Evolutionary conservation across 2,888 invertebrate species (phyloP).

Genomic region (Sipha maydis): DNA sequence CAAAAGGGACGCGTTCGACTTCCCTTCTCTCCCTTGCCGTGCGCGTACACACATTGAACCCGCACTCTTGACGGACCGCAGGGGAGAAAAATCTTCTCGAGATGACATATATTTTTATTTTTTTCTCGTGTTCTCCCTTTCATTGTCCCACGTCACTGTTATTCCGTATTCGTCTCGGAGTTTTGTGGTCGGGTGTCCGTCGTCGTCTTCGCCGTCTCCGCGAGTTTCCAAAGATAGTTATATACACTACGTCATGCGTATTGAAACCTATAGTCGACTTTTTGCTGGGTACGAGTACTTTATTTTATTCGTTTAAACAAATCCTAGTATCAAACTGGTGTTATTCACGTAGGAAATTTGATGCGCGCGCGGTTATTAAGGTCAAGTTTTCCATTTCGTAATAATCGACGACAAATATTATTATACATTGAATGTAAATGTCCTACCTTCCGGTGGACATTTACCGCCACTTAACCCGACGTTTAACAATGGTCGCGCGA

Average conservation of each 20-base stretch:
- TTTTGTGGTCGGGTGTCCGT: not conserved
- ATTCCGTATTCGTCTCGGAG: not conserved
- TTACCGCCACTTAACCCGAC: not conserved
- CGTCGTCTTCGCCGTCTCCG: not conserved
- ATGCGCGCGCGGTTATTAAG: slow-evolving; percentile 15
- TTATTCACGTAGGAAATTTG: not conserved
- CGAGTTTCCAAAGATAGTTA: too few relatives aligned
- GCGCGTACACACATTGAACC: not conserved
- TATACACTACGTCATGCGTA: not conserved
- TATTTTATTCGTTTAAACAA: not conserved
- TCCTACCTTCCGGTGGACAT: slow-evolving; percentile 1
- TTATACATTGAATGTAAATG: slow-evolving; percentile 13
- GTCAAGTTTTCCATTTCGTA: slow-evolving; percentile 41
- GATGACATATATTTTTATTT: slow-evolving; percentile 29
- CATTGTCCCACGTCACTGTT: not conserved
- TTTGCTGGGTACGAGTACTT: slow-evolving; percentile 27
- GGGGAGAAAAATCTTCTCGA: slow-evolving; percentile 33
- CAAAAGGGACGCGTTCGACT: slow-evolving; percentile 50
- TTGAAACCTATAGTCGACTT: not conserved
- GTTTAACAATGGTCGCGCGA: not conserved
- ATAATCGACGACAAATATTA: not conserved
- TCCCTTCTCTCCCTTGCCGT: not conserved
- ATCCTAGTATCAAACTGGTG: not conserved
- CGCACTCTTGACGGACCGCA: not conserved
- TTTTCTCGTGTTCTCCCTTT: not conserved